phyloP scores from a whole-genome alignment of 2,888 invertebrate species.

The Drosophila atroscutellata region DNA sequence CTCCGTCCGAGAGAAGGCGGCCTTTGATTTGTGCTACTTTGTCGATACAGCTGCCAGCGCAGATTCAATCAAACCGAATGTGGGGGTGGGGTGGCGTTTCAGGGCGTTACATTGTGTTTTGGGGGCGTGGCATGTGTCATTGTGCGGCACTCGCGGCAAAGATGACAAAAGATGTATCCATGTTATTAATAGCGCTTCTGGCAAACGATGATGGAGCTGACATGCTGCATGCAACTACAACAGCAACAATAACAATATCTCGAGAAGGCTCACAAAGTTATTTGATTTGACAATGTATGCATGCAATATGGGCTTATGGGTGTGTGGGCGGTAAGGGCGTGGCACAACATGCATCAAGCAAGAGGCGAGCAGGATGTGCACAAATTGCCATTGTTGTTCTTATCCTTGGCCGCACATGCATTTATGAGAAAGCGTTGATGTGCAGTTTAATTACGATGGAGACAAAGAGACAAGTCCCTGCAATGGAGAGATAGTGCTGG shows the following conservation, averaged over 20 bases:
- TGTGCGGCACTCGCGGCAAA: slow-evolving; percentile 40
- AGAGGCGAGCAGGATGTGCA: slow-evolving; percentile 18
- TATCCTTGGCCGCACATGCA: slow-evolving; percentile 42
- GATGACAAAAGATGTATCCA: slow-evolving; percentile 73
- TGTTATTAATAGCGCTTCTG: slow-evolving; percentile 79
- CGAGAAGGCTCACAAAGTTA: slow-evolving; percentile 50
- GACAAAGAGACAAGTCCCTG: background rate
- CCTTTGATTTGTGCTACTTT: slow-evolving; percentile 49
- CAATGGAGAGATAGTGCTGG: background rate
- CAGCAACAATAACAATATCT: slow-evolving; percentile 6
- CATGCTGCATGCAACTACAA: slow-evolving; percentile 15
- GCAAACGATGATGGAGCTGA: slow-evolving; percentile 69
- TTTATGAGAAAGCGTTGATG: slow-evolving; percentile 60
- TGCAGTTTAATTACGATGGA: slow-evolving; percentile 53
- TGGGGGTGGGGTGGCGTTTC: background rate
- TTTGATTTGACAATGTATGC: slow-evolving; percentile 58
- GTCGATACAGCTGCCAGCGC: slow-evolving; percentile 10
- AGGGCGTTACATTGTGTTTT: background rate
- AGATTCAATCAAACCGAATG: slow-evolving; percentile 58
- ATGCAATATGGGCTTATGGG: slow-evolving; percentile 28
- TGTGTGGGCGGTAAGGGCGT: slow-evolving; percentile 15
- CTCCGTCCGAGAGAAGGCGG: background rate
- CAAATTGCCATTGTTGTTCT: slow-evolving; percentile 44
- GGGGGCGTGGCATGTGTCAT: slow-evolving; percentile 11
- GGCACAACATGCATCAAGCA: slow-evolving; percentile 11